Percentiles rank a stretch among this genome's conserved stretches.
Evolutionary conservation across 92 coral and sea anemone species (phyloP).

Genomic region (Isaurus tuberculatus): DNA sequence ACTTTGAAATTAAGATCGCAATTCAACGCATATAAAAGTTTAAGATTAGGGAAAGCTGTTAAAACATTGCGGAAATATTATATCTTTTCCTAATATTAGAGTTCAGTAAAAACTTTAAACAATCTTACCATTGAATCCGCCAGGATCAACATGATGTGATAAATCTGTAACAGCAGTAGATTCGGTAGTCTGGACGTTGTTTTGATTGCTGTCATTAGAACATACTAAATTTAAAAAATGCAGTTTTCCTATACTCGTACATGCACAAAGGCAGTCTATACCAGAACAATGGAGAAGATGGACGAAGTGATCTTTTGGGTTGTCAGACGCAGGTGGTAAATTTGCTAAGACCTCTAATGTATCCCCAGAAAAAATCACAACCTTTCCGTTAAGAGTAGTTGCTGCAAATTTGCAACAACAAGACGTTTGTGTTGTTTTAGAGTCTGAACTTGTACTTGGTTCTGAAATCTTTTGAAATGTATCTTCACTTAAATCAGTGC

Average conservation of each 20-base stretch:
- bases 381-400: constrained; percentile 59
- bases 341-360: constrained; percentile 71
- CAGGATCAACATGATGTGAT: constrained; percentile 53
- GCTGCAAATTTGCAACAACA: constrained; percentile 66
- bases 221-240: constrained; percentile 75
- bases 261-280: constrained; percentile 88
- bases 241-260: constrained; percentile 75
- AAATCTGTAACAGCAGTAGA: constrained; percentile 21
- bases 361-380: constrained; percentile 74
- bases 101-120: neutral
- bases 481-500: constrained; percentile 46
- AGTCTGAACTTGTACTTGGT: neutral
- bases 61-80: no score
- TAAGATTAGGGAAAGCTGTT: no score
- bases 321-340: constrained; percentile 55
- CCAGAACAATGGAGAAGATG: constrained; percentile 91
- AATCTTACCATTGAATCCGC: constrained; percentile 25
- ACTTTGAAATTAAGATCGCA: no score
- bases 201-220: constrained; percentile 51
- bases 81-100: neutral
- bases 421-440: constrained; percentile 21
- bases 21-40: no score
- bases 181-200: neutral
- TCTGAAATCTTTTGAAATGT: neutral
- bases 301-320: constrained; percentile 38